Evolutionary conservation across 2,113 vertebrate species (phyloP).

Genomic region (Stomatorhinus ivindoensis): DNA sequence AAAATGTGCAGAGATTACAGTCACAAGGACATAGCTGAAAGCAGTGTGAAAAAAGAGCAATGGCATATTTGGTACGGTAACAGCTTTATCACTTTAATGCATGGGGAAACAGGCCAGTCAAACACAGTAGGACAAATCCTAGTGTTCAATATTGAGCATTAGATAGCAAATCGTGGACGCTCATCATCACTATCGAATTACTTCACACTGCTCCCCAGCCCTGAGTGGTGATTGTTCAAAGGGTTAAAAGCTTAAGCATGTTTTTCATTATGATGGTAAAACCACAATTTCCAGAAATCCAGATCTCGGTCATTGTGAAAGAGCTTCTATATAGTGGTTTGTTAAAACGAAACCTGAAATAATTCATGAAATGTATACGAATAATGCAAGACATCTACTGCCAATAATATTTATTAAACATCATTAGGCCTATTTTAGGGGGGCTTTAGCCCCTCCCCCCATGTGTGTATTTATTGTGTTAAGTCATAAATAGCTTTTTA

Average conservation of each 20-base stretch:
- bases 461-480: neutral
- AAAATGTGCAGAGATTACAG: neutral
- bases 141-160: neutral
- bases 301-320: conserved; percentile 41
- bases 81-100: neutral
- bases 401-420: neutral
- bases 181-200: neutral
- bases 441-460: neutral
- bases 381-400: neutral
- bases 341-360: neutral
- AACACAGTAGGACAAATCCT: neutral
- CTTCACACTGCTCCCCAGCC: neutral
- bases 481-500: neutral
- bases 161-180: neutral
- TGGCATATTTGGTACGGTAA: neutral
- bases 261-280: conserved; percentile 33
- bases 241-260: conserved; percentile 51
- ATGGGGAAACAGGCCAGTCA: neutral
- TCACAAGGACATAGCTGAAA: neutral
- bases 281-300: conserved; percentile 2
- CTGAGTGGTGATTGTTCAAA: conserved; percentile 15
- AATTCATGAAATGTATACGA: neutral
- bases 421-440: neutral
- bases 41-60: neutral
- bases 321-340: conserved; percentile 38